Evolutionary conservation across 2,888 invertebrate species (phyloP), one percentile per base, ranked within the genome.

Genomic region (Lithophane leautieri): DNA sequence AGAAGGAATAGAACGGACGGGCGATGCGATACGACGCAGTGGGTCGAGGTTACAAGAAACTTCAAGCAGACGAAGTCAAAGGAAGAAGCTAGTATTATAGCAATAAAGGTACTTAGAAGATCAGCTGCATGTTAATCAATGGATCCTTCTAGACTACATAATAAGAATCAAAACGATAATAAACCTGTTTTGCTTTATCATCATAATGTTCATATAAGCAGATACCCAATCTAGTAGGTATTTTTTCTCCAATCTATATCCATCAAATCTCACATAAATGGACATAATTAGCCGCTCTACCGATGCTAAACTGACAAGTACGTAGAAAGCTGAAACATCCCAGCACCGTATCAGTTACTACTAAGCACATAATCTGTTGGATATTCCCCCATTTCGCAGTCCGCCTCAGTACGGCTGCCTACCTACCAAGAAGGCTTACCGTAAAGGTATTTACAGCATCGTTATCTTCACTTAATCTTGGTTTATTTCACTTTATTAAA

Each of bases 401-500:
- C 70, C 67, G 71, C 77, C 84, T 79, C 75, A 72, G 78, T 77
- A 76, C 52, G 69, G 72, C 78, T 81, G 74, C 73, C 62, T 74
- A 60, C 65, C 61, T 4, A 47, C 60, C 47, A 42, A 34, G n/a
- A 28, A 70, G 72, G 63, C 63, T 76, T 52, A 69, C 65, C 72
- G 47, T 73, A 60, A 83, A 79, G 42, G 62, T 76, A 79, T 79
- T 78, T 79, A 72, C 73, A 71, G 78, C 76, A 80, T 82, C 79
- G 78, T 84, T 84, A 86, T 71, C 77, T 61, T 25, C 80, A 76
- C 78, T 85, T 79, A 88, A 78, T 80, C 75, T 74, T 78, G 58
- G 69, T 85, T 88, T 85, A 85, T 84, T 89, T 84, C 84, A 81
- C 77, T 84, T 86, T 89, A 86, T 87, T 88, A 75, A 85, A 60